Evolutionary conservation across 2,797 vertebrate species (phyloP).

Genomic region (Cossypha polioptera): DNA sequence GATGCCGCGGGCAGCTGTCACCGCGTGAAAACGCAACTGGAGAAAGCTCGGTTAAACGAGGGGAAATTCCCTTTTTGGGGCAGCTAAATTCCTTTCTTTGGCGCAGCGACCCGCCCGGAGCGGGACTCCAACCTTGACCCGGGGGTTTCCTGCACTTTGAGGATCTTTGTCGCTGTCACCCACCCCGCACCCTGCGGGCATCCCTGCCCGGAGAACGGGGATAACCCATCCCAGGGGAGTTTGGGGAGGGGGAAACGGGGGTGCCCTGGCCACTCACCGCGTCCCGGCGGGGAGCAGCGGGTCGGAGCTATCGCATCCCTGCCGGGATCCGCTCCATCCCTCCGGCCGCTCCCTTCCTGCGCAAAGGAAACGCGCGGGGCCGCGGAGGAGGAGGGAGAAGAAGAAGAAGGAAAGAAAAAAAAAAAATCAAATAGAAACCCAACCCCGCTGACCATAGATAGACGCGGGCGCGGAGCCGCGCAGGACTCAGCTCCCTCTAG

Average conservation of each 20-base stretch:
- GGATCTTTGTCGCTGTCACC: neutral
- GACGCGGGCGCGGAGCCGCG: neutral
- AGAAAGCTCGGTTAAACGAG: neutral
- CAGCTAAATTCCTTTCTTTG: too few species aligned
- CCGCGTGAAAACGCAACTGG: rapidly evolving
- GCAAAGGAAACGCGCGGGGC: neutral
- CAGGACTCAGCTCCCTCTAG: constrained; percentile 32
- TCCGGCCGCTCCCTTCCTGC: neutral
- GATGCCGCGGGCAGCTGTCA: neutral
- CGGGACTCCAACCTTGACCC: neutral
- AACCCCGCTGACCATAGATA: constrained; percentile 3
- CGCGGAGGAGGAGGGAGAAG: neutral
- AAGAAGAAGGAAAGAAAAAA: neutral
- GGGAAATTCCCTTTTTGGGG: neutral
- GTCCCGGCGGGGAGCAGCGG: neutral
- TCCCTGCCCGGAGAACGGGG: neutral
- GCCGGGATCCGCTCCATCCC: neutral
- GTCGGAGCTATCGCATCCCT: neutral
- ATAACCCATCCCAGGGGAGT: neutral
- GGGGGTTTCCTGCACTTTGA: too few species aligned
- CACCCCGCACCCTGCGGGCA: neutral
- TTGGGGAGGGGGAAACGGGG: rapidly evolving
- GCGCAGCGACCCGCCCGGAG: neutral
- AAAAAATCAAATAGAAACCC: neutral
- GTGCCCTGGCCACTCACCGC: neutral